A percentile compares a stretch with the other conserved stretches of the same genome.
These are phyloP conservation scores for Clytia hemisphaerica DNA, from an alignment of 30 jellyfish, hydroid and myxozoan genomes.

Conservation along the genomic window DNA sequence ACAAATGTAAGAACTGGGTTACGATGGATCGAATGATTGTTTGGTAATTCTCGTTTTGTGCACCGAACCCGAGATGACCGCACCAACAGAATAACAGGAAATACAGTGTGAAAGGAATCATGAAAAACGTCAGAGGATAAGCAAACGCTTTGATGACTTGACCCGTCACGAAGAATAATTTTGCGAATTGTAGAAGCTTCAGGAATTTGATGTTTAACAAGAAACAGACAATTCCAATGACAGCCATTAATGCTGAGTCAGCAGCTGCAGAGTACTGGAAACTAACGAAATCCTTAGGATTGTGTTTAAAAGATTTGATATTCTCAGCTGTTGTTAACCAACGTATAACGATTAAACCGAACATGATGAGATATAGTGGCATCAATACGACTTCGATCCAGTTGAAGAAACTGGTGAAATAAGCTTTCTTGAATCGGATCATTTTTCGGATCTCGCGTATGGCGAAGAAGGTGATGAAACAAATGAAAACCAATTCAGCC, in stretches of 20 bases:
- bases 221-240: slow-evolving; percentile 33
- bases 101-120: slow-evolving; percentile 23
- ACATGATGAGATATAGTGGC: slow-evolving; percentile 22
- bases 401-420: slow-evolving; percentile 46
- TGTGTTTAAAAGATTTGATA: slow-evolving; percentile 18
- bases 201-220: slow-evolving; percentile 39
- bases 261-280: slow-evolving; percentile 55
- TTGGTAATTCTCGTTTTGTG: slow-evolving; percentile 15
- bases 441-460: slow-evolving; percentile 39
- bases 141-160: slow-evolving; percentile 12
- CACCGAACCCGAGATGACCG: slow-evolving; percentile 15
- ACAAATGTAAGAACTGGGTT: slow-evolving; percentile 28
- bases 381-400: slow-evolving; percentile 35
- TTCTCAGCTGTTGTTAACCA: slow-evolving; percentile 41
- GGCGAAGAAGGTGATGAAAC: slow-evolving; percentile 29
- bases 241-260: slow-evolving; percentile 26
- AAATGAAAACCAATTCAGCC: slow-evolving; percentile 32
- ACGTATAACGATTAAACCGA: slow-evolving; percentile 30
- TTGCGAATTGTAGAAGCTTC: slow-evolving; percentile 16
- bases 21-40: slow-evolving; percentile 6
- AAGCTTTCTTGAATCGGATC: slow-evolving; percentile 23
- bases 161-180: slow-evolving; percentile 11
- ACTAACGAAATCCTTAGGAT: slow-evolving; percentile 37
- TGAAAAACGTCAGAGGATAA: slow-evolving; percentile 25
- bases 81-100: slow-evolving; percentile 26